These are phyloP conservation scores for Siphlonurus alternatus DNA, from an alignment of 2,888 invertebrate species.

Conservation along the genomic window DNA sequence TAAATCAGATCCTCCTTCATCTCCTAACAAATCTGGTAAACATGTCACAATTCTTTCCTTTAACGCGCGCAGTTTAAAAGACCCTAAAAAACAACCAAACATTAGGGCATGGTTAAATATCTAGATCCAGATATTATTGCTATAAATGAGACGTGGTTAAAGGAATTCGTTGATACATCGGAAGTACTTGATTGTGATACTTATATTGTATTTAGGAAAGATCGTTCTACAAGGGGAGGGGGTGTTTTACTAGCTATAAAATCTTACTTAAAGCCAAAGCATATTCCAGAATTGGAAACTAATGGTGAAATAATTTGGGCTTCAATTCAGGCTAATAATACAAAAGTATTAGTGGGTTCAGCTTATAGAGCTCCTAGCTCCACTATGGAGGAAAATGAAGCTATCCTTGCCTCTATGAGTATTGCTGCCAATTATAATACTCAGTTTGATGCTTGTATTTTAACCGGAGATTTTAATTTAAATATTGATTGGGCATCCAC, in stretches of 20 bases:
- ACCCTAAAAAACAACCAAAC: neutral
- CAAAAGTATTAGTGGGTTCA: neutral
- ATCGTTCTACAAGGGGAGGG: neutral
- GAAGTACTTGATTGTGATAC: neutral
- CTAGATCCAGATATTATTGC: neutral
- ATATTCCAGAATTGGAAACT: neutral
- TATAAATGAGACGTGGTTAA: neutral
- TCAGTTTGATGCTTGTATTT: neutral
- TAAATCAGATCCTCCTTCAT: too few relatives aligned
- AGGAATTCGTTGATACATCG: neutral
- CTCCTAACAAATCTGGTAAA: too few relatives aligned
- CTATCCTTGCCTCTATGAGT: neutral
- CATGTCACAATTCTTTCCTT: too few relatives aligned
- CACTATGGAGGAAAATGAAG: neutral
- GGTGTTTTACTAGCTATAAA: neutral
- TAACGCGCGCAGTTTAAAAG: neutral
- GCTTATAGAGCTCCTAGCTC: neutral
- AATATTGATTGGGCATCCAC: neutral
- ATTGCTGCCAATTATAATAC: neutral
- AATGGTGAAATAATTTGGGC: neutral
- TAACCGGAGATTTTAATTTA: slow-evolving; percentile 2
- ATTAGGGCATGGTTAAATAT: neutral
- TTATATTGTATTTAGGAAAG: neutral
- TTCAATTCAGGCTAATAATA: neutral
- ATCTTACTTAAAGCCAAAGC: neutral